Percentiles rank a stretch among this genome's conserved stretches.
Evolutionary conservation across 1,140 invertebrate genomes (phyloP).

Genomic region (Psix sp.): DNA sequence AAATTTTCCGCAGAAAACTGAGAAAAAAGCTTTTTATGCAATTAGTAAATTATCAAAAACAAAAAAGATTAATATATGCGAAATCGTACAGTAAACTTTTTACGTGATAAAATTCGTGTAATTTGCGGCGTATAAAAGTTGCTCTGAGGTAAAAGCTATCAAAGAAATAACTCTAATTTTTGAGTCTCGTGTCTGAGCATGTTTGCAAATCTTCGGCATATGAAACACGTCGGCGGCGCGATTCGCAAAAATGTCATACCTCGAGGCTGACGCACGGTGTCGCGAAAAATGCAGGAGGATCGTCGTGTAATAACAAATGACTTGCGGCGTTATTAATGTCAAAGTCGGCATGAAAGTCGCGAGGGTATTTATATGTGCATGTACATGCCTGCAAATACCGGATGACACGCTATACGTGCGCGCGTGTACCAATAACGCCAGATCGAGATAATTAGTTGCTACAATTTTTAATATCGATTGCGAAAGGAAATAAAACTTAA

Average conservation of each 20-base stretch:
- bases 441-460: slow-evolving; percentile 36
- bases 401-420: slow-evolving; percentile 29
- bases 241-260: slow-evolving; percentile 29
- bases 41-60: slow-evolving; percentile 32
- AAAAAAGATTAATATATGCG: too few species aligned
- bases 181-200: slow-evolving; percentile 4
- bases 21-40: slow-evolving; percentile 27
- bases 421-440: slow-evolving; percentile 34
- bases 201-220: slow-evolving; percentile 5
- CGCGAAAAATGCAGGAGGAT: slow-evolving; percentile 25
- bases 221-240: slow-evolving; percentile 13
- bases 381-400: slow-evolving; percentile 22
- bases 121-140: too few species aligned
- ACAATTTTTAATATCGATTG: slow-evolving; percentile 21
- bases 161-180: slow-evolving; percentile 9
- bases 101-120: not conserved
- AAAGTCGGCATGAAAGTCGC: slow-evolving; percentile 30
- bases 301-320: slow-evolving; percentile 46
- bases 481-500: slow-evolving; percentile 5
- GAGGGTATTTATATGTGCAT: slow-evolving; percentile 17
- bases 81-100: not conserved
- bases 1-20: slow-evolving; percentile 14
- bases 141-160: too few species aligned
- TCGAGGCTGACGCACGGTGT: slow-evolving; percentile 22
- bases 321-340: slow-evolving; percentile 49